A percentile compares a stretch with the other conserved stretches of the same genome.
Evolutionary conservation across 2,797 vertebrate genomes (phyloP).

Genomic region (Spinus pinus): DNA sequence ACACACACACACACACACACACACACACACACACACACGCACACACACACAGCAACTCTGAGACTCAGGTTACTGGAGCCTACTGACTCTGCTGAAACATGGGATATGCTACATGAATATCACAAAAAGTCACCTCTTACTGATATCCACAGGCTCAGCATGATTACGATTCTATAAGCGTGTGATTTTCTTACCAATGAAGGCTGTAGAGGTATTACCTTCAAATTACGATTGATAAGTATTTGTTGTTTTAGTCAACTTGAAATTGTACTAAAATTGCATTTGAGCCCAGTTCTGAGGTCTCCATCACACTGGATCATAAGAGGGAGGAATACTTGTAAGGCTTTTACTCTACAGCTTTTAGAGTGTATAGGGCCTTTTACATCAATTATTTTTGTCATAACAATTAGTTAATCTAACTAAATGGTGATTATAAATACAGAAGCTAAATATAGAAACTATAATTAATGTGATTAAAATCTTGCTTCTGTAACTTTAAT

Average conservation of each 20-base stretch:
- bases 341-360: neutral
- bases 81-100: neutral
- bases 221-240: neutral
- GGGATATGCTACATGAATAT: neutral
- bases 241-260: neutral
- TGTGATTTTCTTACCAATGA: neutral
- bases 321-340: neutral
- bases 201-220: neutral
- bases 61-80: neutral
- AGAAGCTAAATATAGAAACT: neutral
- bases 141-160: neutral
- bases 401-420: neutral
- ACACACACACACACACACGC: no score
- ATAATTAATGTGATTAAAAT: slow-evolving; percentile 17
- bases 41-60: neutral
- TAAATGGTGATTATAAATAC: neutral
- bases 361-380: neutral
- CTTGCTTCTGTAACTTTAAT: neutral
- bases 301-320: neutral
- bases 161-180: neutral
- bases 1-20: no score
- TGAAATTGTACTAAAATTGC: neutral
- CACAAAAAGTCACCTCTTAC: neutral
- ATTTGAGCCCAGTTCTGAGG: neutral
- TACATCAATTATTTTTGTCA: neutral